phyloP scores from a whole-genome alignment of 2,113 vertebrate species.

The Heloderma charlesbogerti region DNA sequence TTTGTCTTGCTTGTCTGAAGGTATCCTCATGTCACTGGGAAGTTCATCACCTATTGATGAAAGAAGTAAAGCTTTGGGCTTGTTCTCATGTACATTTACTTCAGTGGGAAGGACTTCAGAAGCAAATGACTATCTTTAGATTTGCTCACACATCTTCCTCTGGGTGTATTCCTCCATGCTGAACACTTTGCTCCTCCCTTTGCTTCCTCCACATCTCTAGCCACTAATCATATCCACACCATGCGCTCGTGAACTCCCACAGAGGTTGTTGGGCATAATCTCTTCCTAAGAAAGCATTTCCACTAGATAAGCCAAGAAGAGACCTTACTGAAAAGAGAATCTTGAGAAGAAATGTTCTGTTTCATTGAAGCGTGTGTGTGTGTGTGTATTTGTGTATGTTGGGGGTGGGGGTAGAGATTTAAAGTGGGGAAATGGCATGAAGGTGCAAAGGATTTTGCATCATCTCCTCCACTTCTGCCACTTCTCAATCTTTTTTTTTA shows the following conservation, averaged over 20 bases:
- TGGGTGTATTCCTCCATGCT: background rate
- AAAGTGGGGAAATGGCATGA: too few species aligned
- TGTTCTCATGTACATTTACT: background rate
- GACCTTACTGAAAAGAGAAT: background rate
- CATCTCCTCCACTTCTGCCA: too few species aligned
- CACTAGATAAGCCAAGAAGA: background rate
- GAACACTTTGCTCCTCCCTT: background rate
- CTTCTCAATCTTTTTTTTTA: too few species aligned
- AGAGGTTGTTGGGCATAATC: background rate
- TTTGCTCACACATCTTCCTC: background rate
- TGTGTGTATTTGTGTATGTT: too few species aligned
- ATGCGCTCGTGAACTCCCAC: background rate
- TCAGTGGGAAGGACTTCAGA: background rate
- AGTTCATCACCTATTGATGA: slow-evolving; percentile 89
- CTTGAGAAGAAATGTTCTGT: too few species aligned
- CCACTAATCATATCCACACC: background rate
- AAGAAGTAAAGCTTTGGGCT: background rate
- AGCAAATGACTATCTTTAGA: background rate
- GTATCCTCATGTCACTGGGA: slow-evolving; percentile 96
- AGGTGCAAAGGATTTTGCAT: too few species aligned
- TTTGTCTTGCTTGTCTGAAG: slow-evolving; percentile 97
- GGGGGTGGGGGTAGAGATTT: too few species aligned
- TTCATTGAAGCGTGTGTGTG: background rate
- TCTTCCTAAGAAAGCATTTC: background rate
- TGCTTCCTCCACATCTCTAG: background rate